A percentile compares a stretch with the other conserved stretches of the same genome.
These are phyloP conservation scores for Chondrilla cf. caribensis DNA, from an alignment of 37 sponge, comb jelly and placozoan species.

Conservation along the genomic window DNA sequence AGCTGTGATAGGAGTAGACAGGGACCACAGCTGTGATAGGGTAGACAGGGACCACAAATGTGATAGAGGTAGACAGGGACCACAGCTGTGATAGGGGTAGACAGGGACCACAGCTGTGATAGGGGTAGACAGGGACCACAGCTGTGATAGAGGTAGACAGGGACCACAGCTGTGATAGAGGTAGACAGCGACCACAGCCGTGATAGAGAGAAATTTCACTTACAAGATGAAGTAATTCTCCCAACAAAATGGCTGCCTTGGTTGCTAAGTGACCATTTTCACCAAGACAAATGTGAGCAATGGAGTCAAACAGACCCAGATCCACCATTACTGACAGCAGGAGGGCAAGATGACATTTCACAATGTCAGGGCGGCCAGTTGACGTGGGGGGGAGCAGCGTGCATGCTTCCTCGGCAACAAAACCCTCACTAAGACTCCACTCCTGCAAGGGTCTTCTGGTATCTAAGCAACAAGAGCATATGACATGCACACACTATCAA, in stretches of 20 bases:
- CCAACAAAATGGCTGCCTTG: conserved; percentile 61
- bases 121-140: no score
- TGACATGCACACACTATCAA: no score
- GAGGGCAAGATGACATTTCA: conserved; percentile 64
- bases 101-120: no score
- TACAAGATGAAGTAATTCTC: conserved; percentile 59
- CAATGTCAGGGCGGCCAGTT: conserved; percentile 43
- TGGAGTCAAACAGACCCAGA: conserved; percentile 23
- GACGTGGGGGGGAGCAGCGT: conserved; percentile 64
- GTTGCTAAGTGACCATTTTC: conserved; percentile 39
- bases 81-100: no score
- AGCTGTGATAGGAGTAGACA: no score
- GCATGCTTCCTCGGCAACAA: conserved; percentile 71
- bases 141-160: no score
- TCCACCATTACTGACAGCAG: conserved; percentile 47
- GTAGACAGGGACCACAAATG: no score
- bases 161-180: no score
- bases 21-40: no score
- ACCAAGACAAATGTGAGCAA: not conserved
- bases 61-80: no score
- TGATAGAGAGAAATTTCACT: not conserved
- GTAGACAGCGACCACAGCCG: no score
- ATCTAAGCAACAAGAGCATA: conserved; percentile 49
- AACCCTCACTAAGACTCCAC: conserved; percentile 72
- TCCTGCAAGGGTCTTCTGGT: conserved; percentile 33